Conservation (phyloP, 2,113 vertebrate genomes). For the Rousettus leschenaultii region DNA sequence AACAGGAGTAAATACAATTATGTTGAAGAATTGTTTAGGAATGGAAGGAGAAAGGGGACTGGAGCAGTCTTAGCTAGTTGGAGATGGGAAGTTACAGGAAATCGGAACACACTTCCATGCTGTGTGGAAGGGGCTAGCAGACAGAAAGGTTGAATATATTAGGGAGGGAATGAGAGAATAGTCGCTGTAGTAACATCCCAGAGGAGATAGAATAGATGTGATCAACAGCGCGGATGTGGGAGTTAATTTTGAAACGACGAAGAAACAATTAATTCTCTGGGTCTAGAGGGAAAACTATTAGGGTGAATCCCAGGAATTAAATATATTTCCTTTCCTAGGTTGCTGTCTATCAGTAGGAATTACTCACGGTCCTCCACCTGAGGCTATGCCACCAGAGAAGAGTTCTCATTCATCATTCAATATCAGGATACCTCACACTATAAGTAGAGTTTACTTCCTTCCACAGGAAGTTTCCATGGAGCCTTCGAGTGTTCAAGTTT, state of each 20-base stretch:
- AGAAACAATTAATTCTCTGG: conserved; percentile 27
- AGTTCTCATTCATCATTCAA: background rate
- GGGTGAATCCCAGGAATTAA: background rate
- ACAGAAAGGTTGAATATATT: background rate
- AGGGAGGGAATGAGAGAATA: background rate
- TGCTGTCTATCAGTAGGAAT: background rate
- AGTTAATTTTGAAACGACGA: conserved; percentile 6
- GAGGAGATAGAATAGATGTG: background rate
- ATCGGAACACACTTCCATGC: background rate
- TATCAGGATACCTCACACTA: background rate
- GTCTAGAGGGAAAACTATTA: background rate
- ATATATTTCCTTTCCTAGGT: background rate
- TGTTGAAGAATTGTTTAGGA: conserved; percentile 11
- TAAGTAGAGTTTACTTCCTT: background rate
- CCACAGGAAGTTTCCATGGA: background rate
- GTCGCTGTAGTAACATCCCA: background rate
- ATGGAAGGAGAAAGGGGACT: background rate
- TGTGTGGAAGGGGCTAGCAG: background rate
- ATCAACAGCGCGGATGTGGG: background rate
- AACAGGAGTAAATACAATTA: background rate
- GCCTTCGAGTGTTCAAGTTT: background rate
- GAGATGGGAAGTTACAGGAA: background rate
- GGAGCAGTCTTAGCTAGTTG: background rate
- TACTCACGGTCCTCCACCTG: background rate
- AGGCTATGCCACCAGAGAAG: background rate